Conservation (phyloP, 2,797 vertebrate genomes). For the Fratercula arctica region DNA sequence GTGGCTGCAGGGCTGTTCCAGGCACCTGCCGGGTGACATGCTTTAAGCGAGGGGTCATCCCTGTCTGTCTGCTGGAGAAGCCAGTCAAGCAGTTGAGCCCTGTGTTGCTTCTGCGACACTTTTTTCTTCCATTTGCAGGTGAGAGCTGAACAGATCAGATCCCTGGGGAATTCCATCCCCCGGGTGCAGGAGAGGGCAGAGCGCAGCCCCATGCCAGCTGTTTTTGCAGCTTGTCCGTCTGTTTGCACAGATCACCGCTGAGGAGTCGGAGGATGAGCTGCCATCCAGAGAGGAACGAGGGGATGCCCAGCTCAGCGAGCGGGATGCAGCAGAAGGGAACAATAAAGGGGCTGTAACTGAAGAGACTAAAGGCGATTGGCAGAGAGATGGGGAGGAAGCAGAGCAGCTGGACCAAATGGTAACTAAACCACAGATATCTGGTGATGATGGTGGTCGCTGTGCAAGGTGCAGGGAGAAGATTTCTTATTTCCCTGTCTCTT, state of each 20-base stretch:
- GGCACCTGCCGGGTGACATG: rapidly evolving
- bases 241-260: slow-evolving; percentile 73
- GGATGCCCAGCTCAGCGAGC: slow-evolving; percentile 13
- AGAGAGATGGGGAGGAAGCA: slow-evolving; percentile 56
- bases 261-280: slow-evolving; percentile 50
- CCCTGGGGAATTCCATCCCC: not conserved
- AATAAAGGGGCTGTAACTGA: not conserved
- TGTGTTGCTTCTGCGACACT: rapidly evolving
- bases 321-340: not conserved
- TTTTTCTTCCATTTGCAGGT: not conserved
- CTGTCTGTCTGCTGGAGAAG: rapidly evolving
- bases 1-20: rapidly evolving
- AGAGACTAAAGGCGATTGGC: not conserved
- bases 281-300: slow-evolving; percentile 62
- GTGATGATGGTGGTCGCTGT: rapidly evolving
- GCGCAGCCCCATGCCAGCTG: rapidly evolving
- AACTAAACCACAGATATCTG: not conserved
- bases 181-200: not conserved
- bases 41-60: rapidly evolving
- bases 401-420: not conserved
- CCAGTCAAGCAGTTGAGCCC: not conserved
- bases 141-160: not conserved
- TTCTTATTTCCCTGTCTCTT: not conserved
- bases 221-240: not conserved
- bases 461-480: not conserved